These are phyloP conservation scores for Ageneiosus marmoratus DNA, from an alignment of 2,113 vertebrate genomes.

Conservation along the genomic window DNA sequence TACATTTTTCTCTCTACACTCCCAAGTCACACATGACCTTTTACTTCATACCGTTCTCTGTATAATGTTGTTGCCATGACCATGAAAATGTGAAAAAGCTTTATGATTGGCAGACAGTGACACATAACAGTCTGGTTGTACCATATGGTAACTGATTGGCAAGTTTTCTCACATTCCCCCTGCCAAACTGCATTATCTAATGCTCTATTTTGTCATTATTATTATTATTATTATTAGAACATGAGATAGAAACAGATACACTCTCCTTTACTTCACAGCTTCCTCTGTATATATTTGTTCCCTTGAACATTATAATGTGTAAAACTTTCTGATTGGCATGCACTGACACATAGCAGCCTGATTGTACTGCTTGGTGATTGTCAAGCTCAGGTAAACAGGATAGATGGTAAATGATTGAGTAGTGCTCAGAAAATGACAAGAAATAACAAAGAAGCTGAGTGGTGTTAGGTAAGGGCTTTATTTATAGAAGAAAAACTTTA, in stretches of 20 bases:
- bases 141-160: background rate
- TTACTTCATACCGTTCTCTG: background rate
- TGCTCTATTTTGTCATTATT: background rate
- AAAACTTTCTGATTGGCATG: constrained; percentile 7
- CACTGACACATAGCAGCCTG: background rate
- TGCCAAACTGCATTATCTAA: background rate
- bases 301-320: background rate
- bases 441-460: background rate
- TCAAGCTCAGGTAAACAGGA: background rate
- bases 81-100: background rate
- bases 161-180: background rate
- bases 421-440: background rate
- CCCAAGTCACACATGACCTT: background rate
- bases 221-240: background rate
- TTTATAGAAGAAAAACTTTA: background rate
- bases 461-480: background rate
- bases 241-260: background rate
- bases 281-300: background rate
- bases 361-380: background rate
- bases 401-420: background rate
- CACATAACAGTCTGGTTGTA: background rate
- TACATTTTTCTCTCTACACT: background rate
- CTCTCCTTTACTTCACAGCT: background rate
- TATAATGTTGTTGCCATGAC: background rate
- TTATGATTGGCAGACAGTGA: background rate